Evolutionary conservation across 2,888 invertebrate genomes (phyloP), one percentile per base, ranked within the genome.

Genomic region (Lissonota sp.): DNA sequence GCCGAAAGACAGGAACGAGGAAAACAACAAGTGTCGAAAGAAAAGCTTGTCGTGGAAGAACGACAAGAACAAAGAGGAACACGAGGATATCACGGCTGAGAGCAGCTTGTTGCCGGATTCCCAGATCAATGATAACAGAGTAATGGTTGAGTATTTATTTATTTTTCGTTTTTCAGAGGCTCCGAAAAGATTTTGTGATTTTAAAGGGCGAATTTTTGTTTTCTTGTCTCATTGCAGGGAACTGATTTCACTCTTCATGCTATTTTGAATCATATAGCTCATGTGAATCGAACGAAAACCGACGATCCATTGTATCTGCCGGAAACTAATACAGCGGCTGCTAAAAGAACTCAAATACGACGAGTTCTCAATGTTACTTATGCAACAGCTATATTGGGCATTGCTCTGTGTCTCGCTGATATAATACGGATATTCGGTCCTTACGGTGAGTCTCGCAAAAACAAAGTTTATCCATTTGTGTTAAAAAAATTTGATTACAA

Each of bases 211-310:
- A 16, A 14, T 51, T 51, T 51, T 51, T 12, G 12, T 10, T 51
- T 12, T 44, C 63, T 71, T 70, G 10, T 55, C 74, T 78, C 12
- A 58, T 87, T 87, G 14, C 86, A 92, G 92, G 87, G 86, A 74
- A 86, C 90, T 26, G 93, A 93, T 82, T 90, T 93, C 76, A 93
- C 93, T 2, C 91, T 94, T 66, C 93, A 93, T 70, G 93, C 94
- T 16, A 94, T 94, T 84, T 86, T 94, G 76, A 94, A 94, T 87
- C 94, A 94, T 85, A 94, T 94, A 71, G 94, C 94, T 10, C 94
- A 93, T 84, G 93, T 93, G 70, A 94, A 93, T 88, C 92, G 93
- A 86, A 91, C 93, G 6, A 92, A 91, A 86, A 87, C 91, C 44
- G 90, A 91, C 73, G 87, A 88, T 10, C 91, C 91, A 39, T 76